Percentiles rank a stretch among this genome's conserved stretches.
phyloP scores from a whole-genome alignment of 2,113 vertebrate genomes.

The Corydoras maculifer region DNA sequence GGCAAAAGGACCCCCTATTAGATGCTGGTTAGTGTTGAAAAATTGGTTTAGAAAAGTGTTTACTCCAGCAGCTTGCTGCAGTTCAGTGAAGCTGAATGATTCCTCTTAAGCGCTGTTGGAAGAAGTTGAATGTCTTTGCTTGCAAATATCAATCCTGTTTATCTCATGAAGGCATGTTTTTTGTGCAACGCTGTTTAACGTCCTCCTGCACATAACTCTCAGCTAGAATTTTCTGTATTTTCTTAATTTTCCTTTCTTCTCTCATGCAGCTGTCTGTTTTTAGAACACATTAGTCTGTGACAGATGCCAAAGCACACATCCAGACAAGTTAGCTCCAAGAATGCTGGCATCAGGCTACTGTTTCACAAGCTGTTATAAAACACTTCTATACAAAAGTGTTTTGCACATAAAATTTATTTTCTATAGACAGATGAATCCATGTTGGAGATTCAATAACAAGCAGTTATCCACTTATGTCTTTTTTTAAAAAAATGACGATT shows the following conservation, averaged over 20 bases:
- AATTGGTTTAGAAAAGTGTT: conserved; percentile 32
- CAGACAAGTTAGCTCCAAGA: not conserved
- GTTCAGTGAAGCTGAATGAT: conserved; percentile 43
- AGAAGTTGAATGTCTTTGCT: conserved; percentile 40
- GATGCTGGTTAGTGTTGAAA: conserved; percentile 33
- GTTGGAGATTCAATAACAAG: no score
- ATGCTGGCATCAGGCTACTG: conserved; percentile 3
- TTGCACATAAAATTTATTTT: not conserved
- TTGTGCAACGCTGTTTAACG: conserved; percentile 34
- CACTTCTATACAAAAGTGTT: not conserved
- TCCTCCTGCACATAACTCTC: conserved; percentile 10
- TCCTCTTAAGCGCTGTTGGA: conserved; percentile 35
- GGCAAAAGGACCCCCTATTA: conserved; percentile 28
- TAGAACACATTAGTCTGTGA: conserved; percentile 27
- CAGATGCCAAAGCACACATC: conserved; percentile 15
- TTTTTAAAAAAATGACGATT: no score
- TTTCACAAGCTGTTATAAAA: conserved; percentile 5
- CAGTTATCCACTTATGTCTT: no score
- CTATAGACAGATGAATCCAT: no score
- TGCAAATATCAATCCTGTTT: conserved; percentile 44
- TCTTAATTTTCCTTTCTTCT: not conserved
- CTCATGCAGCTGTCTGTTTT: conserved; percentile 22
- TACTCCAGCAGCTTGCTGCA: conserved; percentile 27
- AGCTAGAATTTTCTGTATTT: not conserved
- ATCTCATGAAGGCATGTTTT: conserved; percentile 32